A percentile compares a stretch with the other conserved stretches of the same genome.
These are phyloP conservation scores for Actinia tenebrosa DNA, from an alignment of 64 coral and sea anemone genomes.

Conservation along the genomic window DNA sequence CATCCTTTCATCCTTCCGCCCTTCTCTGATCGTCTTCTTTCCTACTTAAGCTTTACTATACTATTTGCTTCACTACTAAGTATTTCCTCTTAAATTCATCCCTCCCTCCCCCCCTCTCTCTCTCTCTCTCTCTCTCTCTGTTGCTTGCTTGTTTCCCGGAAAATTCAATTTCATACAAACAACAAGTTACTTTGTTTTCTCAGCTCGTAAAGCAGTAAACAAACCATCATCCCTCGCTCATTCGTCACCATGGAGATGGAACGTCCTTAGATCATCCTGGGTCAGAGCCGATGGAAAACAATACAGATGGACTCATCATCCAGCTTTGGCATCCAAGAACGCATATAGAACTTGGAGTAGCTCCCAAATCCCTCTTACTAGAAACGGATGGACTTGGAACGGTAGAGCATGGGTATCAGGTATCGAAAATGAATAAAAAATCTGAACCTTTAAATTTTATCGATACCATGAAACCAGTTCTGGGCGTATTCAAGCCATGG, in stretches of 20 bases:
- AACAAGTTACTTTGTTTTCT: not conserved
- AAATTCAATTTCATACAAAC: no score
- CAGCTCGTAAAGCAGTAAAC: not conserved
- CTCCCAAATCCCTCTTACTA: not conserved
- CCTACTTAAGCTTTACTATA: no score
- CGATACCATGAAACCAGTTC: no score
- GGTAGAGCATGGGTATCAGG: not conserved
- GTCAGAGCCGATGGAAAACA: slow-evolving; percentile 1
- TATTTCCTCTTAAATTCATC: no score
- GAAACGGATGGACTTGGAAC: slow-evolving; percentile 15
- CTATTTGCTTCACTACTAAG: no score
- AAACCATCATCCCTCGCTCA: not conserved
- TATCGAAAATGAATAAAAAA: not conserved
- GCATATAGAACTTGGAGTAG: not conserved
- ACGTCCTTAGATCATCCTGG: not conserved
- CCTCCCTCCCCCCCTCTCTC: not conserved
- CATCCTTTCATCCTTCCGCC: no score
- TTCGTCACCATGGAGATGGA: slow-evolving; percentile 13
- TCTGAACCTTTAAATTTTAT: no score
- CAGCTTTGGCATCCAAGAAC: not conserved
- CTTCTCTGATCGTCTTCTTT: no score
- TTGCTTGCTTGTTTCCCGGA: not conserved
- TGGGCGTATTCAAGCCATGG: no score
- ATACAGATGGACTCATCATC: not conserved
- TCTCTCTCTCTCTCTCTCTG: not conserved